Evolutionary conservation across 2,113 vertebrate species (phyloP).

Genomic region (Struthidea cinerea): DNA sequence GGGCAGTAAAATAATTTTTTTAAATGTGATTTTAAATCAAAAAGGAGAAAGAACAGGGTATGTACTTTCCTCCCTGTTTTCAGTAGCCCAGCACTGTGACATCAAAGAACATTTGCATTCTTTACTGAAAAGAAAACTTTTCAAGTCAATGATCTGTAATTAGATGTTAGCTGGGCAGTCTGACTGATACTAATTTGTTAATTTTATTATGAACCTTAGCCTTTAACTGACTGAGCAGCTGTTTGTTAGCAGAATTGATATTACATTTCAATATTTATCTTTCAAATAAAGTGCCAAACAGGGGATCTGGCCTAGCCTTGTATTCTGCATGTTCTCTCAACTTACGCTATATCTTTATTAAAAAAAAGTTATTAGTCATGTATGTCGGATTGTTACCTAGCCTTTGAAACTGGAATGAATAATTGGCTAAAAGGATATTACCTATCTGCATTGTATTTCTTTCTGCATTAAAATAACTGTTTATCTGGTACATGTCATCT

Average conservation of each 20-base stretch:
- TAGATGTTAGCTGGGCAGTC: background rate
- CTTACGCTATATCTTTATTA: background rate
- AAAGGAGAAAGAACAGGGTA: background rate
- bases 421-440: constrained; percentile 19
- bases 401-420: background rate
- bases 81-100: background rate
- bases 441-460: background rate
- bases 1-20: background rate
- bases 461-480: background rate
- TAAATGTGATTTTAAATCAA: background rate
- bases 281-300: constrained; percentile 1
- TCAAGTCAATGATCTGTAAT: constrained; percentile 13
- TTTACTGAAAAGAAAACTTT: constrained; percentile 4
- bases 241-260: background rate
- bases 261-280: background rate
- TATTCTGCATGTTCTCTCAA: background rate
- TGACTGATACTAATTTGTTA: background rate
- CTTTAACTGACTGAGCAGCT: background rate
- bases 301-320: background rate
- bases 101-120: background rate
- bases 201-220: background rate
- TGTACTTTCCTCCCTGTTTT: background rate
- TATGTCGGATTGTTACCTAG: constrained; percentile 21
- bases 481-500: background rate
- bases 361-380: background rate